Evolutionary conservation across 1,140 invertebrate species (phyloP).

Genomic region (Drosophila nasuta): DNA sequence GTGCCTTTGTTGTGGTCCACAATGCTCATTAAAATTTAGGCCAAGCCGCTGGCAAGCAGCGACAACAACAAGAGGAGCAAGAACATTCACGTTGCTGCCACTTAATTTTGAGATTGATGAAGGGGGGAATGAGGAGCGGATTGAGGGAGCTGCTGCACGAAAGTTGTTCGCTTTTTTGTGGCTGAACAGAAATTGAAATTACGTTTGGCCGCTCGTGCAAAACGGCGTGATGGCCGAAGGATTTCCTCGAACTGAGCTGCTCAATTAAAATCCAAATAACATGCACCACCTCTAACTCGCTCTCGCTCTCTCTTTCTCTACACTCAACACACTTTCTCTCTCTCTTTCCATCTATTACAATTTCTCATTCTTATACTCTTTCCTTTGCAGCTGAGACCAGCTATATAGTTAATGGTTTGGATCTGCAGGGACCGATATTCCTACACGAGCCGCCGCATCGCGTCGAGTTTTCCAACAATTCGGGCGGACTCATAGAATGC

Average conservation of each 20-base stretch:
- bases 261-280: slow-evolving; percentile 24
- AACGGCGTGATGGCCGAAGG: slow-evolving; percentile 9
- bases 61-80: slow-evolving; percentile 4
- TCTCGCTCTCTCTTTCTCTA: not conserved
- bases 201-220: slow-evolving; percentile 65
- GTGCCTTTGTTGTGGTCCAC: slow-evolving; percentile 73
- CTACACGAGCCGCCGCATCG: slow-evolving; percentile 91
- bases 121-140: not conserved
- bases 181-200: slow-evolving; percentile 77
- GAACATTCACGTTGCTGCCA: slow-evolving; percentile 23
- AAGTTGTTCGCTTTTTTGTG: slow-evolving; percentile 54
- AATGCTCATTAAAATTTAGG: slow-evolving; percentile 81
- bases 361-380: slow-evolving; percentile 4
- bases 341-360: slow-evolving; percentile 16
- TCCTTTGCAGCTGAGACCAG: slow-evolving; percentile 62
- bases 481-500: slow-evolving; percentile 92
- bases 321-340: not conserved
- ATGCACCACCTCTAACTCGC: slow-evolving; percentile 1
- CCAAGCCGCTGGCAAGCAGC: slow-evolving; percentile 50
- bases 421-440: slow-evolving; percentile 92
- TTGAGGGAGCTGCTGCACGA: slow-evolving; percentile 9
- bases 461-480: slow-evolving; percentile 94
- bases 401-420: slow-evolving; percentile 85
- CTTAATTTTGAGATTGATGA: slow-evolving; percentile 51
- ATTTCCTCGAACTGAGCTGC: slow-evolving; percentile 10